These are phyloP conservation scores for Pristiophorus japonicus DNA, from an alignment of 2,113 vertebrate genomes.

Conservation along the genomic window DNA sequence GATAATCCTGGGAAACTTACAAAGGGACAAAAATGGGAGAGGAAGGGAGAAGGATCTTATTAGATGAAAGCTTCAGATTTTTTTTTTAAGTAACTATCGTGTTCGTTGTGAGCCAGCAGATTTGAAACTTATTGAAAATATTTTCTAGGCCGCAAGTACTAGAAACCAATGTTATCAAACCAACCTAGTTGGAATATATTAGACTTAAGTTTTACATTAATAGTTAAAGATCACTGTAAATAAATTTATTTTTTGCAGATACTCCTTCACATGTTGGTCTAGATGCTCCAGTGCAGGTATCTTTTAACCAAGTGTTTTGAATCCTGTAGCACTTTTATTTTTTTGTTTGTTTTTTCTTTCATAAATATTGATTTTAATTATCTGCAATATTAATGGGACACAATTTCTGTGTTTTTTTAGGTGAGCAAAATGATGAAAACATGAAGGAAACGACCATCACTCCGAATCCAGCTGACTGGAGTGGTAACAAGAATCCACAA, in stretches of 20 bases:
- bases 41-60: background rate
- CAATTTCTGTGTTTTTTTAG: background rate
- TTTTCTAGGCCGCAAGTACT: background rate
- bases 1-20: background rate
- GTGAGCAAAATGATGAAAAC: background rate
- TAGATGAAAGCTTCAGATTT: background rate
- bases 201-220: conserved; percentile 18
- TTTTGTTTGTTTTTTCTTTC: conserved; percentile 14
- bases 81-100: background rate
- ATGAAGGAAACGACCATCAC: background rate
- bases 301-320: conserved; percentile 39
- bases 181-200: conserved; percentile 27
- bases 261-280: conserved; percentile 54
- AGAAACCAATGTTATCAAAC: background rate
- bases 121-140: background rate
- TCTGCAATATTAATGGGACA: background rate
- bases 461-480: background rate
- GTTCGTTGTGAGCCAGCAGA: background rate
- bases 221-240: background rate
- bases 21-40: background rate
- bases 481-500: background rate
- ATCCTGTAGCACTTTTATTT: conserved; percentile 24
- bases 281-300: conserved; percentile 63
- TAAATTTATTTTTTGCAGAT: conserved; percentile 66
- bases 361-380: background rate